Conservation (phyloP, 1,140 invertebrate genomes). For the Agraylea sexmaculata region DNA sequence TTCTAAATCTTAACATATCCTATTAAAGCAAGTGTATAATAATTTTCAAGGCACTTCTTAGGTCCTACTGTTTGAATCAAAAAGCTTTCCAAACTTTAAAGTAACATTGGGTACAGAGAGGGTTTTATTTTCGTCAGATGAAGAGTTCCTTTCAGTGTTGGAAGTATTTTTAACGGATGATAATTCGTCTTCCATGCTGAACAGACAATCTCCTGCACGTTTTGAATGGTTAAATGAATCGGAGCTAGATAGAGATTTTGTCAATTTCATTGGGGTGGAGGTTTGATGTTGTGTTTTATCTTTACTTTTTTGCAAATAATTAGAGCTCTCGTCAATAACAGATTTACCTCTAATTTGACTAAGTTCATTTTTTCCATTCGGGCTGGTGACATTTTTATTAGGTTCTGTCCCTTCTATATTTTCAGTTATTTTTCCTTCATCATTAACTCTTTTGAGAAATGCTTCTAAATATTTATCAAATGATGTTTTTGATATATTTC, state of each 20-base stretch:
- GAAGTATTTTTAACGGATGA: conserved; percentile 40
- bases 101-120: conserved; percentile 38
- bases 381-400: conserved; percentile 17
- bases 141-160: conserved; percentile 32
- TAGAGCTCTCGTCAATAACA: conserved; percentile 7
- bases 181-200: conserved; percentile 39
- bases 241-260: conserved; percentile 35
- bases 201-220: conserved; percentile 30
- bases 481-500: conserved; percentile 8
- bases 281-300: conserved; percentile 28
- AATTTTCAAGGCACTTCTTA: too few relatives aligned
- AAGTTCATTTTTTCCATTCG: conserved; percentile 20
- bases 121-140: conserved; percentile 34
- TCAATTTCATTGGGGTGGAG: conserved; percentile 40
- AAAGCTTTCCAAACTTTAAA: conserved; percentile 30
- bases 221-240: conserved; percentile 30
- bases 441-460: conserved; percentile 5
- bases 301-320: conserved; percentile 26
- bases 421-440: background rate
- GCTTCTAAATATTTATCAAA: conserved; percentile 8
- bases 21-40: too few relatives aligned
- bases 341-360: background rate
- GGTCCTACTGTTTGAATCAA: too few relatives aligned
- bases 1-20: too few relatives aligned
- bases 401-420: conserved; percentile 2